Evolutionary conservation across 2,797 vertebrate genomes (phyloP).

Genomic region (Anas flavirostris): DNA sequence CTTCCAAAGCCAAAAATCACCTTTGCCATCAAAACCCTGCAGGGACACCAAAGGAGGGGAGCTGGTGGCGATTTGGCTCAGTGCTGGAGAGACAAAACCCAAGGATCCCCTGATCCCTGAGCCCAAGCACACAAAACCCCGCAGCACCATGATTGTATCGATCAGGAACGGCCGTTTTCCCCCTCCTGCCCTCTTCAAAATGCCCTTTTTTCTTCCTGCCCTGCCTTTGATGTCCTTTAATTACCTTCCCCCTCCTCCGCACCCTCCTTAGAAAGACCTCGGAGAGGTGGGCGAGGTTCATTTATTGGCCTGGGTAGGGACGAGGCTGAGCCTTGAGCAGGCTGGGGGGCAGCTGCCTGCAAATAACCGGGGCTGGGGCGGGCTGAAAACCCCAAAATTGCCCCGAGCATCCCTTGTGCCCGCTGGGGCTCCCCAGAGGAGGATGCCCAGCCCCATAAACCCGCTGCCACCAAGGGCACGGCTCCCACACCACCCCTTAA

Average conservation of each 20-base stretch:
- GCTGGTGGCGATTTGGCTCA: background rate
- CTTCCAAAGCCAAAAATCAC: background rate
- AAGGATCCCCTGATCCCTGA: rapidly evolving
- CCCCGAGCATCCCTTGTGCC: background rate
- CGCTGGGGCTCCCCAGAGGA: background rate
- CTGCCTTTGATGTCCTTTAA: conserved; percentile 38
- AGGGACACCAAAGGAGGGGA: background rate
- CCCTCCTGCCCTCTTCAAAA: background rate
- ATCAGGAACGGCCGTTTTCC: background rate
- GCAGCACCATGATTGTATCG: background rate
- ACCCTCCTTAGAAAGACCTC: background rate
- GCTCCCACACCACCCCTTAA: background rate
- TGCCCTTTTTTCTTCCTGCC: background rate
- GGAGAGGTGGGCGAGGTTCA: background rate
- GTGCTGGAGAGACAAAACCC: background rate
- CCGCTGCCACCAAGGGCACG: rapidly evolving
- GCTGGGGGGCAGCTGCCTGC: background rate
- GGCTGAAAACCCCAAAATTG: background rate
- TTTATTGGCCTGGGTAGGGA: conserved; percentile 5
- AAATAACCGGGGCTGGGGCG: background rate
- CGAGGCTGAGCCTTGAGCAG: background rate
- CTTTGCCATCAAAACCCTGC: rapidly evolving
- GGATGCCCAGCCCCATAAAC: background rate
- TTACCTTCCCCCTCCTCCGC: conserved; percentile 14
- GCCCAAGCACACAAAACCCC: background rate